Percentiles rank a stretch among this genome's conserved stretches.
Evolutionary conservation across 2,888 invertebrate species (phyloP).

Genomic region (Ormyrus labotus): DNA sequence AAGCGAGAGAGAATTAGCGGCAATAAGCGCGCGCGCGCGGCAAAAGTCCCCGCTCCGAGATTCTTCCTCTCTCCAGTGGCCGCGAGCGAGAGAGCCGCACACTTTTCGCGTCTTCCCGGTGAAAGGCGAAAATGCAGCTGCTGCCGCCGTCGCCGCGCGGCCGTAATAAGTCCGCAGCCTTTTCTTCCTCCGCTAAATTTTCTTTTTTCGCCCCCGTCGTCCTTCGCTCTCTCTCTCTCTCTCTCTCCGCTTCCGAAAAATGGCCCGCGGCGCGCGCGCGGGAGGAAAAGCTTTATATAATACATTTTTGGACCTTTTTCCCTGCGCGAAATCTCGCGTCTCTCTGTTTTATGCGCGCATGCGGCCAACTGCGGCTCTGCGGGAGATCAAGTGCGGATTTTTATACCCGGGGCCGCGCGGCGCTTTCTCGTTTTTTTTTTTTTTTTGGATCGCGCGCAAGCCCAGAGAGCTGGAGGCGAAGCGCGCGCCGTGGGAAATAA

Average conservation of each 20-base stretch:
- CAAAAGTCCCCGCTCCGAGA: no score
- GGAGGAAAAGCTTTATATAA: background rate
- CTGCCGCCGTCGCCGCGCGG: background rate
- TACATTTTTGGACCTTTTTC: no score
- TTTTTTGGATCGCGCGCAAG: background rate
- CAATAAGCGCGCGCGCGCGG: no score
- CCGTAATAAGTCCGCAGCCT: slow-evolving; percentile 10
- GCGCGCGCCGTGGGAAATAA: no score
- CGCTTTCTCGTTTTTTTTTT: no score
- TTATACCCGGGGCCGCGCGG: slow-evolving; percentile 7
- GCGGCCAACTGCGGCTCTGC: background rate
- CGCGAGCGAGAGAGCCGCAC: no score
- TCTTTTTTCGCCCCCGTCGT: background rate
- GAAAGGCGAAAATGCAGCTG: background rate
- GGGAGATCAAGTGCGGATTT: slow-evolving; percentile 30
- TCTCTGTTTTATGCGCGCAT: background rate
- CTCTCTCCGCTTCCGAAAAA: background rate
- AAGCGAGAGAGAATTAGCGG: no score
- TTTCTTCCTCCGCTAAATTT: background rate
- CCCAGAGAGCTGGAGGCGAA: background rate
- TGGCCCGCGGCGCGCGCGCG: slow-evolving; percentile 9
- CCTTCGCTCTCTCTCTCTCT: background rate
- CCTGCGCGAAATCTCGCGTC: slow-evolving; percentile 14
- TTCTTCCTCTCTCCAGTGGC: no score
- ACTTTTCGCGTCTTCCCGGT: background rate